Percentiles rank a stretch among this genome's conserved stretches.
Conservation (phyloP, 2,113 vertebrate species). For the Romanogobio albipinnatus region DNA sequence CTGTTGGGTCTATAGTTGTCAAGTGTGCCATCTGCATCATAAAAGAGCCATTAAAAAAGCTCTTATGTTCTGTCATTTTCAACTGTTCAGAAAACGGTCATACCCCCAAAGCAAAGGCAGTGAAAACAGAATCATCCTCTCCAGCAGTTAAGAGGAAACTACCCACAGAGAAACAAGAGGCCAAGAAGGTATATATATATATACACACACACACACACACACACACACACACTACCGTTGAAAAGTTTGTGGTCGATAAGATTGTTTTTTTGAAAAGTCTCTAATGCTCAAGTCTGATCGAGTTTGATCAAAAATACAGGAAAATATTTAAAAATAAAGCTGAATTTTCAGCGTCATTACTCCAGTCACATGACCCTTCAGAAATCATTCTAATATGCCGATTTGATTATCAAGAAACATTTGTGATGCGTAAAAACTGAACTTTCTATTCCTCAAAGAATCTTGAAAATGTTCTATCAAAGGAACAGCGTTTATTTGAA, state of each 20-base stretch:
- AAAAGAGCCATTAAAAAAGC: background rate
- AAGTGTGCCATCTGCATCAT: background rate
- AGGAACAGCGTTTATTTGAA: no score
- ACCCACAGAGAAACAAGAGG: constrained; percentile 57
- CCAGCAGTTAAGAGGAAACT: constrained; percentile 74
- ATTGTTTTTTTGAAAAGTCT: background rate
- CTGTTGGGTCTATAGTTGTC: background rate
- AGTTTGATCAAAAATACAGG: background rate
- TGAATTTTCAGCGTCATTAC: background rate
- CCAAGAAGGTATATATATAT: constrained; percentile 84
- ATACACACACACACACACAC: background rate
- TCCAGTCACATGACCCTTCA: background rate
- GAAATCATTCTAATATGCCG: background rate
- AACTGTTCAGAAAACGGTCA: constrained; percentile 43
- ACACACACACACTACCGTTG: background rate
- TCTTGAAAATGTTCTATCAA: no score
- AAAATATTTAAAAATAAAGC: background rate
- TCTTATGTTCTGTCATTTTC: background rate
- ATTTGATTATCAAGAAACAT: background rate
- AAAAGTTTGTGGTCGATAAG: background rate
- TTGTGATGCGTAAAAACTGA: background rate
- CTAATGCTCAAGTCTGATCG: background rate
- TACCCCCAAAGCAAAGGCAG: constrained; percentile 64
- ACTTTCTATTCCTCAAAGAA: no score
- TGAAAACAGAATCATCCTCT: constrained; percentile 72